Conservation (phyloP, 2,888 invertebrate genomes). For the Micropterix aruncella region DNA sequence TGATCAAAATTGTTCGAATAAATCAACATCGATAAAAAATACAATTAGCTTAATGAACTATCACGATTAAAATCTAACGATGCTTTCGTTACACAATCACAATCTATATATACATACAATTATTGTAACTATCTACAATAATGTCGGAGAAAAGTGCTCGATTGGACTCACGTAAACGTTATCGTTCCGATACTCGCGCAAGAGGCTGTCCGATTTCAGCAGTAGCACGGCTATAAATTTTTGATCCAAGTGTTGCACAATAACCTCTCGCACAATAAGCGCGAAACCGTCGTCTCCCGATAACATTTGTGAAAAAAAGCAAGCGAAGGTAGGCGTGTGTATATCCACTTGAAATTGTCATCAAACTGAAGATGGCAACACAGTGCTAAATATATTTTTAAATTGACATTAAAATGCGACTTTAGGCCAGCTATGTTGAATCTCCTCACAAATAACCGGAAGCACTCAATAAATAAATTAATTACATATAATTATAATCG, state of each 20-base stretch:
- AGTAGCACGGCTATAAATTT: no score
- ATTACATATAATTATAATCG: not conserved
- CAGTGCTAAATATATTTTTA: not conserved
- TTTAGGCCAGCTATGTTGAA: not conserved
- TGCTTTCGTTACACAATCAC: not conserved
- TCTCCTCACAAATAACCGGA: not conserved
- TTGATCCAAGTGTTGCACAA: not conserved
- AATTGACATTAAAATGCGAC: not conserved
- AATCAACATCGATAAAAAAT: not conserved
- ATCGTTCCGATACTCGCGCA: no score
- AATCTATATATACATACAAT: not conserved
- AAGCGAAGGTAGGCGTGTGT: not conserved
- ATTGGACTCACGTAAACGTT: no score
- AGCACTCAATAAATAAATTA: not conserved
- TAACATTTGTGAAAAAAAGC: not conserved
- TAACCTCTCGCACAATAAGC: not conserved
- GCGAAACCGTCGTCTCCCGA: not conserved
- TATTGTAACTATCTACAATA: not conserved
- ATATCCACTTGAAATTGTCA: not conserved
- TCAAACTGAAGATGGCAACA: not conserved
- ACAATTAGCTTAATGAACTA: no score
- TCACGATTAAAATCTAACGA: no score
- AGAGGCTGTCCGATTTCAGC: no score
- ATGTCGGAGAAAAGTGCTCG: not conserved
- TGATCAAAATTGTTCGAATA: not conserved